Evolutionary conservation across 1,140 invertebrate genomes (phyloP), one percentile per base, ranked within the genome.

Genomic region (Lepidostoma basale): DNA sequence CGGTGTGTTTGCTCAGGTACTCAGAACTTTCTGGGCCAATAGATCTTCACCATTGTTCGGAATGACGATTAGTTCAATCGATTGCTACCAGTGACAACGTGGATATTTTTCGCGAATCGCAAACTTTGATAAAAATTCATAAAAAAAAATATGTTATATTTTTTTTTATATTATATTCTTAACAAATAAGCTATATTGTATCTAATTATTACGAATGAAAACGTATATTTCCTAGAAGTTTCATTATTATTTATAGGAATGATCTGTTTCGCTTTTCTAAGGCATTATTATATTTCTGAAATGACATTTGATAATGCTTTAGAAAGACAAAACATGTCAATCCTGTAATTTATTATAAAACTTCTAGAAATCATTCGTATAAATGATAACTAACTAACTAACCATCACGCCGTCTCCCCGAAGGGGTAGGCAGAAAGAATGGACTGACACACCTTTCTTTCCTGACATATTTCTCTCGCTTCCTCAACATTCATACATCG

Each of bases 1-100:
- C n/a, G n/a, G n/a, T n/a, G n/a, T 66, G 63, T 66, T 66, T 66
- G 52, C 36, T 44, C 63, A 66, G 63, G 63, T 66, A 66, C 63
- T 66, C 63, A 25, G 40, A 66, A 33, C 16, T 33, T 67, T 59
- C 33, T 30, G 62, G 42, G 36, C 49, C 40, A 67, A 30, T 54
- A 42, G 49, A 67, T 67, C 65, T 14, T 33, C 4, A 42, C 63
- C 65, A 67, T 67, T 67, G 65, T 67, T 47, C 25, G 65, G n/a
- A n/a, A n/a, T n/a, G n/a, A n/a, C 42, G 54, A 59, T 65, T 65
- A 39, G 62, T 39, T 39, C 47, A 39, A 49, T 52, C 26, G 49
- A 54, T 54, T 54, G 49, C 25, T 26, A 23, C 6, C 30, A 26
- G 12, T 49, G 25, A 54, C 28, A 54, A 54, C 28, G 16, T 30